Evolutionary conservation across 2,113 vertebrate genomes (phyloP).

Genomic region (Natator depressus): DNA sequence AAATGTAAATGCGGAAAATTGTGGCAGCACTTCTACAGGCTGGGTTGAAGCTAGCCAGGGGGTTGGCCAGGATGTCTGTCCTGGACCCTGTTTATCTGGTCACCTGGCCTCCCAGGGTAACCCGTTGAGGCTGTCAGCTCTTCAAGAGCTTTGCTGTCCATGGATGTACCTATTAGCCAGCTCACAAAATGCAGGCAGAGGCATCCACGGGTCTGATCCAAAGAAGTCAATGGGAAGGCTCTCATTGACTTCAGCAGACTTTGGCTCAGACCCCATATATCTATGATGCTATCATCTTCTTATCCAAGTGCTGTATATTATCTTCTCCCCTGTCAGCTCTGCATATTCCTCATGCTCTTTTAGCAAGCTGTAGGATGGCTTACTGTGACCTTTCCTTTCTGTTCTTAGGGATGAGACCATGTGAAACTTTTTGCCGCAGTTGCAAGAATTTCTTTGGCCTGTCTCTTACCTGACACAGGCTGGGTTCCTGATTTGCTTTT

Average conservation of each 20-base stretch:
- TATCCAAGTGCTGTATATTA: background rate
- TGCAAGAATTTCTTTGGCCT: background rate
- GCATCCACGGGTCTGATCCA: background rate
- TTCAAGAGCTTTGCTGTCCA: background rate
- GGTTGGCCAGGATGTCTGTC: background rate
- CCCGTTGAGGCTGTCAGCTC: background rate
- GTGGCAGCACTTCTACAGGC: background rate
- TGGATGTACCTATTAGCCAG: background rate
- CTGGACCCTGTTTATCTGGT: background rate
- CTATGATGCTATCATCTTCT: background rate
- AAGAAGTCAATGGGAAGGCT: background rate
- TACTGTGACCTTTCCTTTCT: fast-evolving
- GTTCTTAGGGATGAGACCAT: fast-evolving
- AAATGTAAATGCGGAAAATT: background rate
- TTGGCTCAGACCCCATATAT: background rate
- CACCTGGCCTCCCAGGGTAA: background rate
- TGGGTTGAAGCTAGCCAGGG: background rate
- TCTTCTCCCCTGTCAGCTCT: background rate
- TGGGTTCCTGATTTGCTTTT: slow-evolving; percentile 20
- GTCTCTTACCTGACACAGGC: background rate
- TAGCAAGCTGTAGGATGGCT: fast-evolving
- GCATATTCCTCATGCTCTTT: fast-evolving
- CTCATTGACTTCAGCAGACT: background rate
- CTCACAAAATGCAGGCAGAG: background rate
- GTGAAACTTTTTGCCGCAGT: background rate